These are phyloP conservation scores for Anisognathus igniventris DNA, from an alignment of 2,797 vertebrate species.

Conservation along the genomic window DNA sequence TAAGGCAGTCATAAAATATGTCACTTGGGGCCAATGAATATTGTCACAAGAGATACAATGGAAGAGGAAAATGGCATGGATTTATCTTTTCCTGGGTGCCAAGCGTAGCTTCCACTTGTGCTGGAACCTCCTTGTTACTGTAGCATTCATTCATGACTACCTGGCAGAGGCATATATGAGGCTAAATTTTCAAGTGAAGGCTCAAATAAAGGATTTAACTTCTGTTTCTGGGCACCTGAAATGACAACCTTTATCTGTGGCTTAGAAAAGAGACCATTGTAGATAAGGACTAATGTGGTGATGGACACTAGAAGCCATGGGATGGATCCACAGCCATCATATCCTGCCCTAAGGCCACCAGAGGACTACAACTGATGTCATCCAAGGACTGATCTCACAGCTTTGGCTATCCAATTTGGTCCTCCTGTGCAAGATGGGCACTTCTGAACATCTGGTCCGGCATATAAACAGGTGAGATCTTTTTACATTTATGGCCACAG, in stretches of 20 bases:
- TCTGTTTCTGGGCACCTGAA: not conserved
- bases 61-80: not conserved
- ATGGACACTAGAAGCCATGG: rapidly evolving
- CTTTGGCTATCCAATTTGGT: not conserved
- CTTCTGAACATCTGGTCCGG: not conserved
- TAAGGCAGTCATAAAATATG: slow-evolving; percentile 32
- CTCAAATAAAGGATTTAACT: not conserved
- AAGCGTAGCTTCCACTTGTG: not conserved
- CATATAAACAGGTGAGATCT: not conserved
- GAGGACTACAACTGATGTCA: too few relatives aligned
- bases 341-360: not conserved
- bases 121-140: not conserved
- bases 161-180: not conserved
- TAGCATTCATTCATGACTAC: rapidly evolving
- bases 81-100: slow-evolving; percentile 19
- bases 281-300: not conserved
- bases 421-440: not conserved
- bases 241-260: not conserved
- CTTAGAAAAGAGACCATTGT: not conserved
- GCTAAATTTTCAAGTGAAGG: not conserved
- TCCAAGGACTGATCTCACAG: not conserved
- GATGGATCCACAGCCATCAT: rapidly evolving
- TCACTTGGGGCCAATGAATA: not conserved
- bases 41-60: not conserved
- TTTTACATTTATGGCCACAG: not conserved